Percentiles rank a stretch among this genome's conserved stretches.
These are phyloP conservation scores for Epicampocera succincta DNA, from an alignment of 2,888 invertebrate genomes.

Conservation along the genomic window DNA sequence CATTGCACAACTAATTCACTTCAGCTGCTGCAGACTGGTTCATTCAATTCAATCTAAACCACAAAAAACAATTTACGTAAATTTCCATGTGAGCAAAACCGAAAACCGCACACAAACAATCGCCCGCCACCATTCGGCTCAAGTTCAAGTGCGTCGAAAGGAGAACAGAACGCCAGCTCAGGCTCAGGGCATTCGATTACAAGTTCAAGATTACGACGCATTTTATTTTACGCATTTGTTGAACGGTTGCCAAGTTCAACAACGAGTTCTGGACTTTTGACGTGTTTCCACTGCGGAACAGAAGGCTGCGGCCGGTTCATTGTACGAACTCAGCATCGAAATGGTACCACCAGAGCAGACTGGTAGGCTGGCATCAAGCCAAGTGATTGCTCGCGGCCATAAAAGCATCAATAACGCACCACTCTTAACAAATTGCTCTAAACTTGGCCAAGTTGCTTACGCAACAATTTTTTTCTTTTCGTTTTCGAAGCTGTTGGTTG, in stretches of 20 bases:
- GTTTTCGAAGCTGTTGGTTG: neutral
- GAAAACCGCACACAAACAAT: conserved; percentile 4
- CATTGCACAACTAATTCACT: no score
- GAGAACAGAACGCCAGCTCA: conserved; percentile 30
- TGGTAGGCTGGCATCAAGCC: conserved; percentile 50
- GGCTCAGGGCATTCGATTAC: conserved; percentile 38
- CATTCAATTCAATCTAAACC: no score
- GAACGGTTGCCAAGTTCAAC: conserved; percentile 35
- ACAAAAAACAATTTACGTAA: conserved; percentile 23
- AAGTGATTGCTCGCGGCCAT: conserved; percentile 5
- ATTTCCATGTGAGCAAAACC: conserved; percentile 12
- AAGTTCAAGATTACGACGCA: conserved; percentile 71
- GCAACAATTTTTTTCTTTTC: conserved; percentile 22
- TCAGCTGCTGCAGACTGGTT: no score
- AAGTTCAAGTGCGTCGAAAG: conserved; percentile 56
- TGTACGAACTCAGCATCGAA: conserved; percentile 42
- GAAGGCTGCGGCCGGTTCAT: conserved; percentile 32
- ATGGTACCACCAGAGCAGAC: conserved; percentile 14
- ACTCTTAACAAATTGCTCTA: conserved; percentile 2
- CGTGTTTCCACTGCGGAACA: neutral
- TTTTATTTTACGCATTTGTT: conserved; percentile 52
- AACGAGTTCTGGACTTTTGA: conserved; percentile 32
- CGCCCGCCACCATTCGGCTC: conserved; percentile 25
- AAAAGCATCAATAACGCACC: conserved; percentile 50
- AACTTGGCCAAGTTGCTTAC: conserved; percentile 62